Conservation (phyloP, 2,797 vertebrate genomes). For the Kryptopterus vitreolus region DNA sequence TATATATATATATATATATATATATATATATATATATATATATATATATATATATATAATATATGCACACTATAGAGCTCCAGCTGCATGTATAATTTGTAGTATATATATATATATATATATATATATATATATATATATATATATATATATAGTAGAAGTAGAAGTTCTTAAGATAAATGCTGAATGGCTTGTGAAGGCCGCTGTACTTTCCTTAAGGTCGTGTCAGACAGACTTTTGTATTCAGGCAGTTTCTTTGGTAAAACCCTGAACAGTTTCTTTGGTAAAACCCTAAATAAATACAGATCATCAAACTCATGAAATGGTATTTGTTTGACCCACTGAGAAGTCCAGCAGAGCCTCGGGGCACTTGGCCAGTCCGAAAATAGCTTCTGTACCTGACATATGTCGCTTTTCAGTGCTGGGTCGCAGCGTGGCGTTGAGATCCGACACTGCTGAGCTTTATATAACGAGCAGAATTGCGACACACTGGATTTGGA, state of each 20-base stretch:
- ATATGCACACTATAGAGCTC: no score
- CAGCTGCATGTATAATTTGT: no score
- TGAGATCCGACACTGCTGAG: constrained; percentile 20
- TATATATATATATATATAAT: no score
- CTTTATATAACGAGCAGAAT: constrained; percentile 47
- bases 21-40: no score
- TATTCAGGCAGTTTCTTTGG: no score
- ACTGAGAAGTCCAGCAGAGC: constrained; percentile 1
- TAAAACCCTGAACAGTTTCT: not conserved
- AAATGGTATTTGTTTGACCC: constrained; percentile 17
- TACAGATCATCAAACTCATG: not conserved
- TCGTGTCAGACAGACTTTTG: not conserved
- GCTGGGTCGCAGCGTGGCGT: constrained; percentile 11
- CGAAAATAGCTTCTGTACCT: constrained; percentile 29
- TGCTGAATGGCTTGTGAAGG: not conserved
- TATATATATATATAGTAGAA: no score
- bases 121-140: no score
- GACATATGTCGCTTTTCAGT: constrained; percentile 31
- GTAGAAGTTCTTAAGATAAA: not conserved
- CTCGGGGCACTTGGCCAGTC: constrained; percentile 16
- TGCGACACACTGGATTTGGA: constrained; percentile 24
- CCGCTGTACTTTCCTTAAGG: not conserved
- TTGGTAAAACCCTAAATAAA: constrained; percentile 3
- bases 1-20: no score
- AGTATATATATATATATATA: no score